phyloP scores from a whole-genome alignment of 1,140 invertebrate genomes.

The Macrocentrus cingulum region DNA sequence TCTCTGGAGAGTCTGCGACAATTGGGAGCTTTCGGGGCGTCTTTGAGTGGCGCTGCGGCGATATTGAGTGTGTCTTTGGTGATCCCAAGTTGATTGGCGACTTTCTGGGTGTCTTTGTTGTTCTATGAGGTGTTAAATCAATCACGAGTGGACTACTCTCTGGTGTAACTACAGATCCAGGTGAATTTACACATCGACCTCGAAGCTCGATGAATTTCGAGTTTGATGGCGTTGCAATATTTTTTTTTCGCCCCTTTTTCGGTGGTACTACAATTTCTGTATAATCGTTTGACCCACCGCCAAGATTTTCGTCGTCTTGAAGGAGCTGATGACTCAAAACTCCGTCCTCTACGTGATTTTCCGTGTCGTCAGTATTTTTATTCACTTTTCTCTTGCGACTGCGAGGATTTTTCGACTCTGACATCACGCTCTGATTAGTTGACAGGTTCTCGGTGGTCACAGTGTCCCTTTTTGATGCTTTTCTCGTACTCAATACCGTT shows the following conservation, averaged over 20 bases:
- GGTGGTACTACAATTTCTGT: slow-evolving; percentile 21
- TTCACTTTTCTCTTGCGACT: slow-evolving; percentile 15
- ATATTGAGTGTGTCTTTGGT: slow-evolving; percentile 34
- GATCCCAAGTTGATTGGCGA: slow-evolving; percentile 38
- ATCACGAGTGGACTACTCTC: slow-evolving; percentile 37
- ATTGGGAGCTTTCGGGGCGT: slow-evolving; percentile 36
- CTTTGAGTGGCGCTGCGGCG: slow-evolving; percentile 28
- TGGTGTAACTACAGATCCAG: slow-evolving; percentile 29
- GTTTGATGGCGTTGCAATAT: not conserved
- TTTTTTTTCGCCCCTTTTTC: not conserved
- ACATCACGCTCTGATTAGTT: not conserved
- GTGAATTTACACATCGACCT: slow-evolving; percentile 1
- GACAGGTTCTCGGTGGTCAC: not conserved
- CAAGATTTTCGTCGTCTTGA: not conserved
- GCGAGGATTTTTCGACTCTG: not conserved
- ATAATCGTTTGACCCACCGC: slow-evolving; percentile 16
- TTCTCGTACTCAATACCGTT: slow-evolving; percentile 5
- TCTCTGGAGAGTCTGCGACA: slow-evolving; percentile 24
- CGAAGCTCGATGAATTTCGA: slow-evolving; percentile 1
- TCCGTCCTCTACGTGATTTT: slow-evolving; percentile 1
- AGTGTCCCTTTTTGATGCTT: slow-evolving; percentile 8
- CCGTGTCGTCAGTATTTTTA: slow-evolving; percentile 2
- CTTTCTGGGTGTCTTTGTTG: slow-evolving; percentile 38
- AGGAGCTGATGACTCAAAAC: not conserved
- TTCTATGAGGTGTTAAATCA: slow-evolving; percentile 35